Evolutionary conservation across 1,140 invertebrate species (phyloP).

Genomic region (Hypsibius dujardini): DNA sequence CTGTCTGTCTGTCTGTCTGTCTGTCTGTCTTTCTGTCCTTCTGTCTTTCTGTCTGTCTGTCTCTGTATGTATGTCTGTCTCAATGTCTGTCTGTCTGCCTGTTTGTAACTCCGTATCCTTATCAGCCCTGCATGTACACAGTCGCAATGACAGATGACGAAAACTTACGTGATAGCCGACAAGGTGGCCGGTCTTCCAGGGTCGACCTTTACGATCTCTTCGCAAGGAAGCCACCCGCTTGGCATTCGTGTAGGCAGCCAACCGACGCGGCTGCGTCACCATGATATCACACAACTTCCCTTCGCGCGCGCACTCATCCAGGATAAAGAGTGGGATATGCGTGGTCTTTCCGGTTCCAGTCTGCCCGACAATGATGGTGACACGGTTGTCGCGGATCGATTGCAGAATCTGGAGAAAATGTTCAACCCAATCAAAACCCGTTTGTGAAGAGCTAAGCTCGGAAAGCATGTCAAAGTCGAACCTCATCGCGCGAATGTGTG

Average conservation of each 20-base stretch:
- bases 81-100: too few relatives aligned
- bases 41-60: too few relatives aligned
- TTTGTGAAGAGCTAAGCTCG: too few relatives aligned
- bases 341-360: constrained; percentile 48
- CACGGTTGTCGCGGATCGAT: constrained; percentile 22
- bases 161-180: constrained; percentile 58
- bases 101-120: too few relatives aligned
- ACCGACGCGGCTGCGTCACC: constrained; percentile 65
- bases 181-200: constrained; percentile 52
- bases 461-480: too few relatives aligned
- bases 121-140: too few relatives aligned
- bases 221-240: constrained; percentile 41
- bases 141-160: too few relatives aligned
- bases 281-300: constrained; percentile 54
- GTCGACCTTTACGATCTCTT: constrained; percentile 44
- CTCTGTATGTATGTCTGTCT: too few relatives aligned
- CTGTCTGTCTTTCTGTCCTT: too few relatives aligned
- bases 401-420: constrained; percentile 23
- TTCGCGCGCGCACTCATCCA: constrained; percentile 47
- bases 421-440: too few relatives aligned
- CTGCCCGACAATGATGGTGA: constrained; percentile 27
- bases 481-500: too few relatives aligned
- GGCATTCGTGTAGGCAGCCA: constrained; percentile 64
- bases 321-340: constrained; percentile 68
- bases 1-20: too few relatives aligned